Conservation (phyloP, 2,888 invertebrate species). For the Cosmopolites sordidus region DNA sequence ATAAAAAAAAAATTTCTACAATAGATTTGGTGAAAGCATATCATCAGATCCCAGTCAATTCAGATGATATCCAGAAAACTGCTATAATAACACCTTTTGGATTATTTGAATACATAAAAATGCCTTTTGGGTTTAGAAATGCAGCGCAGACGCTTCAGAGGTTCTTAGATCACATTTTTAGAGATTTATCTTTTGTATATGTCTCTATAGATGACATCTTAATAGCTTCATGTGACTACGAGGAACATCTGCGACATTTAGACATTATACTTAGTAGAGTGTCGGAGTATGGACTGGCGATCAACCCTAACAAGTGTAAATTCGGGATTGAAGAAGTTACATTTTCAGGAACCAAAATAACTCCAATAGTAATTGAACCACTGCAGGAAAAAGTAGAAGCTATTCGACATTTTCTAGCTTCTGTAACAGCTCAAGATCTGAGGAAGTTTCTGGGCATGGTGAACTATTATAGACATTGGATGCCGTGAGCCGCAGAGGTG, state of each 20-base stretch:
- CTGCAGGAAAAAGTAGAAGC: constrained; percentile 35
- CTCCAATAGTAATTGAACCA: constrained; percentile 35
- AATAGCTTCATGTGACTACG: constrained; percentile 28
- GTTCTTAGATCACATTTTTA: constrained; percentile 38
- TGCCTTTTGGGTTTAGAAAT: constrained; percentile 44
- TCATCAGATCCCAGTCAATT: constrained; percentile 29
- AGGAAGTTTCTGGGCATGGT: constrained; percentile 25
- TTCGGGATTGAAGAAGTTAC: constrained; percentile 30
- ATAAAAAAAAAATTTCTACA: constrained; percentile 29
- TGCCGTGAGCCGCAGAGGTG: constrained; percentile 21
- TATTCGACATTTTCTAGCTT: constrained; percentile 31
- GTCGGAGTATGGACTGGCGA: constrained; percentile 28
- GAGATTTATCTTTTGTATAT: constrained; percentile 6
- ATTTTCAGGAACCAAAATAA: constrained; percentile 35
- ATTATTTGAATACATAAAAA: constrained; percentile 35
- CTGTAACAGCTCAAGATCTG: constrained; percentile 14
- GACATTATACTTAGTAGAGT: constrained; percentile 29
- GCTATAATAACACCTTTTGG: constrained; percentile 33
- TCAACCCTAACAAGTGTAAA: constrained; percentile 41
- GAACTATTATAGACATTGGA: constrained; percentile 26
- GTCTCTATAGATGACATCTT: constrained; percentile 35
- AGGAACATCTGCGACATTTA: constrained; percentile 31
- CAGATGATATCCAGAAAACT: constrained; percentile 32
- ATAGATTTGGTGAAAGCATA: constrained; percentile 25
- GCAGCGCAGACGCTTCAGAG: constrained; percentile 45